Evolutionary conservation across 2,888 invertebrate genomes (phyloP), one percentile per base, ranked within the genome.

Genomic region (Noctua janthina): DNA sequence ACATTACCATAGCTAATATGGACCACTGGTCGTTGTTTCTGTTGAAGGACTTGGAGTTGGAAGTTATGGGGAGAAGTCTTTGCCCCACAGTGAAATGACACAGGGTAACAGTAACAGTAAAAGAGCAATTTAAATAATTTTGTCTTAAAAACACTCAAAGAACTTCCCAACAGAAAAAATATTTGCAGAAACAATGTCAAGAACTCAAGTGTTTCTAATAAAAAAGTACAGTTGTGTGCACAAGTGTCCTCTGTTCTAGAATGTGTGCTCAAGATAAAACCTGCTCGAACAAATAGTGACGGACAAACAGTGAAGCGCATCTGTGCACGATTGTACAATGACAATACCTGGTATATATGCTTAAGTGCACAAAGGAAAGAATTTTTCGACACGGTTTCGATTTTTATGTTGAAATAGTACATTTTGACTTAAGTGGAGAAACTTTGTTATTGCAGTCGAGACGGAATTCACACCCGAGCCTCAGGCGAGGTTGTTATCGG

Each of bases 191-290:
- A 79, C 49, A 64, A 74, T 43, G 15, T 29, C n/a, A 79, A 64
- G 67, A 64, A 49, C n/a, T 5, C 8, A 66, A 43, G 20, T 62
- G 56, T 81, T 72, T 62, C 29, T 29, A 43, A 68, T 64, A 74
- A 79, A 87, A 87, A 72, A 70, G 74, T 75, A 80, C 78, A 67
- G 39, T 84, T 88, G 87, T 84, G 68, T 82, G 71, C 88, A 79
- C 88, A 87, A 88, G 87, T 84, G 87, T 74, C 54, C 46, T 68
- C 62, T 72, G 86, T 75, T 43, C 59, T 77, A 77, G 69, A 80
- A 79, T 82, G 86, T 88, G 69, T 81, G 77, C 71, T 35, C 74
- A 79, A 79, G 88, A 87, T 88, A 86, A 84, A 88, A 75, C 82
- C 73, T 80, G 51, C 49, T 11, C 43, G 84, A 29, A 62, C 78